Evolutionary conservation across 2,888 invertebrate genomes (phyloP), one percentile per base, ranked within the genome.

Genomic region (Ptycholaimellus sp.): DNA sequence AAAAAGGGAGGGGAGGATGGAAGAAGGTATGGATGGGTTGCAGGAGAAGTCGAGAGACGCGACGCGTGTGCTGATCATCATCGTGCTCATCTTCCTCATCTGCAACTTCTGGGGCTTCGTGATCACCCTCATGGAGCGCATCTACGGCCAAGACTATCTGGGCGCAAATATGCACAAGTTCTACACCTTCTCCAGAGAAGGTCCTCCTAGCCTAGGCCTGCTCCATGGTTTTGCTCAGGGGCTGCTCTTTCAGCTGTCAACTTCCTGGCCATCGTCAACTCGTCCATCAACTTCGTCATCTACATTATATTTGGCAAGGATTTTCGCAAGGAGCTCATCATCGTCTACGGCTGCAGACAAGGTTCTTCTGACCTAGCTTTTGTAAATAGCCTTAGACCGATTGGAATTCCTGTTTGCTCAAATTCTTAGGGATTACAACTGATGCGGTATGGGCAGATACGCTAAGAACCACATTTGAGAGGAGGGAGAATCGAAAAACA

Each of bases 291-390:
- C 64, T 90, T 93, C 60, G 73, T 93, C 46, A 83, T 93, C 51
- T 93, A 93, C 65, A 85, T 87, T 46, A 85, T 85, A 46, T 87
- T 90, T 60, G 90, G 90, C 2, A 81, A 87, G 59, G 87, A 90
- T 60, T 48, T 37, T 41, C 49, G 50, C 33, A 47, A 49, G 38
- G 49, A 51, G 31, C 39, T 51, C 29, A 40, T 49, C 4, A 41
- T 49, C 14, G 47, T 51, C 11, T 51, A 51, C 34, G 51, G 51
- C 7, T 51, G 51, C 36, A n/a, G n/a, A n/a, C n/a, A n/a, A n/a
- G n/a, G n/a, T n/a, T n/a, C n/a, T n/a, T n/a, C n/a, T n/a, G n/a
- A n/a, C n/a, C n/a, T n/a, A n/a, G n/a, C n/a, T n/a, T n/a, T n/a
- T n/a, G n/a, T n/a, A n/a, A n/a, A n/a, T n/a, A n/a, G n/a, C n/a